Conservation (phyloP, 2,797 vertebrate species). For the Phyllotis vaccarum region DNA sequence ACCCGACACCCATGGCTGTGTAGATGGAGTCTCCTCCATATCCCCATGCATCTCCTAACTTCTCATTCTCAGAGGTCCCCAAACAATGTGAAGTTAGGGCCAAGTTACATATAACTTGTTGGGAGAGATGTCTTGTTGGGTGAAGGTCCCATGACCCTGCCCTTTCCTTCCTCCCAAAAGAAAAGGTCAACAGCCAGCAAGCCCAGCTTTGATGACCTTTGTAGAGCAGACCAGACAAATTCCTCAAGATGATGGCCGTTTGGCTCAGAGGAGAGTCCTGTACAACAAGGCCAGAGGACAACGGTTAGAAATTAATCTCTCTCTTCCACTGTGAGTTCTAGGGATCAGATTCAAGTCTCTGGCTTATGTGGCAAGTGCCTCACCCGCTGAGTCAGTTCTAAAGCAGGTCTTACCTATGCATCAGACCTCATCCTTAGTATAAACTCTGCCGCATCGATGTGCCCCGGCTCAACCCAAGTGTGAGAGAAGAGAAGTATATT, state of each 20-base stretch:
- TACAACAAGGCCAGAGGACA: not conserved
- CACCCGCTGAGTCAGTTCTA: not conserved
- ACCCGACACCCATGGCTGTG: not conserved
- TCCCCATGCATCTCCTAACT: not conserved
- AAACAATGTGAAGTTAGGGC: not conserved
- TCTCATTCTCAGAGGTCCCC: not conserved
- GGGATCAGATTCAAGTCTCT: not conserved
- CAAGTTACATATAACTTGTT: not conserved
- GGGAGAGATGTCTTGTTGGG: not conserved
- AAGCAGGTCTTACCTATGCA: not conserved
- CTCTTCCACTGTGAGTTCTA: not conserved
- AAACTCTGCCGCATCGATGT: not conserved
- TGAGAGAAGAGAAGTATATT: not conserved
- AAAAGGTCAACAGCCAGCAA: too few species aligned
- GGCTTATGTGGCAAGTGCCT: not conserved
- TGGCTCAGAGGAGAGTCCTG: not conserved
- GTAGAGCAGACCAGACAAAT: not conserved
- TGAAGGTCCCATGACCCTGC: not conserved
- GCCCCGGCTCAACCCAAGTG: not conserved
- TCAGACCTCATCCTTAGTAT: not conserved
- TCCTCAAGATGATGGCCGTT: not conserved
- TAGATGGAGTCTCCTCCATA: not conserved
- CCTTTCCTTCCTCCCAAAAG: not conserved
- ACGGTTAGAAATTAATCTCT: too few species aligned
- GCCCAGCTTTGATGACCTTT: not conserved